These are phyloP conservation scores for Metridium senile DNA, from an alignment of 92 coral and sea anemone genomes.

Conservation along the genomic window DNA sequence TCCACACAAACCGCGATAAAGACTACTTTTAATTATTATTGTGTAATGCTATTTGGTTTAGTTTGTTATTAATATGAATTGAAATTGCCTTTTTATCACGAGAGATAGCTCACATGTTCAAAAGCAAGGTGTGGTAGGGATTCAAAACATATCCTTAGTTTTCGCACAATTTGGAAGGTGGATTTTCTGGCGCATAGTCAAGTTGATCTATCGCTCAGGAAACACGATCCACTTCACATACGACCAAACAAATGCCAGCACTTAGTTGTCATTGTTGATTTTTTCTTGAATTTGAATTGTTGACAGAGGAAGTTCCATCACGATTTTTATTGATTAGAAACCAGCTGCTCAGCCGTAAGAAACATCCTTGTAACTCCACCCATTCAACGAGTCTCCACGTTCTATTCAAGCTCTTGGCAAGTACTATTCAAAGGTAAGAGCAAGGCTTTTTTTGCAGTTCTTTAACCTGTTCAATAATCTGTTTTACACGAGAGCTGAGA, in stretches of 20 bases:
- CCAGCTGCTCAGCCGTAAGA: background rate
- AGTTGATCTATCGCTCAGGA: too few species aligned
- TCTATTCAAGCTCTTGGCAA: background rate
- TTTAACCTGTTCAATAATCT: too few species aligned
- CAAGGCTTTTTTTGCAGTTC: background rate
- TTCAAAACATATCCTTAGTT: too few species aligned
- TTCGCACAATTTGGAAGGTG: too few species aligned
- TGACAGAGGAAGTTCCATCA: conserved; percentile 19
- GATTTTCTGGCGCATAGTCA: too few species aligned
- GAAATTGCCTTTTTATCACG: background rate
- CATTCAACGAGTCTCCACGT: background rate
- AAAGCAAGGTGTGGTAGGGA: background rate
- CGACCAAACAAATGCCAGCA: background rate
- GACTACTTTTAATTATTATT: too few species aligned
- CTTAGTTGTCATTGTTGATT: background rate
- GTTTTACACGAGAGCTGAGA: too few species aligned
- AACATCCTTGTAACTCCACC: background rate
- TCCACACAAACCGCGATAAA: too few species aligned
- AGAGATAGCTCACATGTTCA: background rate
- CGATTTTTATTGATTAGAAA: conserved; percentile 7
- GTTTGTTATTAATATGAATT: background rate
- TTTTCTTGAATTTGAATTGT: conserved; percentile 13
- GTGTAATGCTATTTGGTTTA: background rate
- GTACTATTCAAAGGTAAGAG: background rate
- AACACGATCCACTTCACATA: background rate